A percentile compares a stretch with the other conserved stretches of the same genome.
Conservation (phyloP, 1,140 invertebrate genomes). For the Elymnias hypermnestra region DNA sequence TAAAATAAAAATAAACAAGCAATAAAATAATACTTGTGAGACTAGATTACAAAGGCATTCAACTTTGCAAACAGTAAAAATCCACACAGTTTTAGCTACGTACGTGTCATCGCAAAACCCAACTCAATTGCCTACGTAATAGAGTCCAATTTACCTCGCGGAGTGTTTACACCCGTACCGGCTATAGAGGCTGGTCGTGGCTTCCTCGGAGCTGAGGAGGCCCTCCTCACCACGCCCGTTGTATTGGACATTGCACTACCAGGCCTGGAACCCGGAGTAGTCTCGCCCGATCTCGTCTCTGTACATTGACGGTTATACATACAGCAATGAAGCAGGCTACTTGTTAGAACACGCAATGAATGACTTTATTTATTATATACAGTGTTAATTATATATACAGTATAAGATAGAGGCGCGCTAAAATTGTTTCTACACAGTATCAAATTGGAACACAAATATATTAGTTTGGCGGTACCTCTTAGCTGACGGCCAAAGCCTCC, state of each 20-base stretch:
- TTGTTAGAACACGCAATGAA: neutral
- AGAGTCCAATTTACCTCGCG: conserved; percentile 42
- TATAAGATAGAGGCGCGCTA: too few relatives aligned
- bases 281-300: conserved; percentile 36
- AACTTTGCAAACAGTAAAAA: too few relatives aligned
- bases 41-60: too few relatives aligned
- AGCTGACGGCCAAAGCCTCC: too few relatives aligned
- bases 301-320: conserved; percentile 13
- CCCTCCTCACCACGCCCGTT: conserved; percentile 67
- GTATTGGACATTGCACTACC: conserved; percentile 84
- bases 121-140: conserved; percentile 15
- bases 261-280: conserved; percentile 82
- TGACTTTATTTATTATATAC: too few relatives aligned
- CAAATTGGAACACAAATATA: too few relatives aligned
- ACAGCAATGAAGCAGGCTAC: neutral
- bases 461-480: too few relatives aligned
- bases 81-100: conserved; percentile 5
- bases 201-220: conserved; percentile 78
- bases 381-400: too few relatives aligned
- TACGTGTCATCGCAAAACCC: conserved; percentile 22
- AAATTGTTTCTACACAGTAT: too few relatives aligned
- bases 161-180: conserved; percentile 85
- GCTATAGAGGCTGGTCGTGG: conserved; percentile 90
- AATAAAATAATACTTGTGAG: too few relatives aligned
- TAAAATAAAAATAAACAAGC: too few relatives aligned